Evolutionary conservation across 2,888 invertebrate species (phyloP).

Genomic region (Lycaena phlaeas): DNA sequence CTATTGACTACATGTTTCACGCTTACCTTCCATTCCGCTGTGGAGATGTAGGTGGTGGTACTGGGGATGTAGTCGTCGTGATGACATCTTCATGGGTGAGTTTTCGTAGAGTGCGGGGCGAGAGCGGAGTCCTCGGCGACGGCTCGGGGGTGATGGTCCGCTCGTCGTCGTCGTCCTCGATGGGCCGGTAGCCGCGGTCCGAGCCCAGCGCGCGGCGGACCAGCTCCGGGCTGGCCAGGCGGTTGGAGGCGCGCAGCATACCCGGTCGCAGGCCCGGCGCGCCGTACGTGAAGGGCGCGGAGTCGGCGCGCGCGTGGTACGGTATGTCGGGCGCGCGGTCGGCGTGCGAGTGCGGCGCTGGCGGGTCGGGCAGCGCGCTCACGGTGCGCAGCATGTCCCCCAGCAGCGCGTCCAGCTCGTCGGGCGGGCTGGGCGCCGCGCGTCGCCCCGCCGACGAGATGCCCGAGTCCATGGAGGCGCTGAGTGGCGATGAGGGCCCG

Average conservation of each 20-base stretch:
- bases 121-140: constrained; percentile 40
- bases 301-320: constrained; percentile 92
- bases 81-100: constrained; percentile 55
- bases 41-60: constrained; percentile 35
- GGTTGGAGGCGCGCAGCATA: constrained; percentile 81
- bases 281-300: constrained; percentile 92
- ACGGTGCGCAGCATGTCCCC: constrained; percentile 91
- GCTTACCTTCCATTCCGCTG: constrained; percentile 50
- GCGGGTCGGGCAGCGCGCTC: constrained; percentile 82
- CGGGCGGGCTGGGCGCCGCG: constrained; percentile 67
- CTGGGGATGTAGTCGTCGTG: constrained; percentile 32
- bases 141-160: constrained; percentile 49
- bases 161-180: constrained; percentile 56
- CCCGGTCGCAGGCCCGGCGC: constrained; percentile 72
- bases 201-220: constrained; percentile 80
- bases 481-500: constrained; percentile 78
- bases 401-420: constrained; percentile 87
- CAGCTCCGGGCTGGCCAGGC: constrained; percentile 86
- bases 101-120: constrained; percentile 50
- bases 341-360: constrained; percentile 55
- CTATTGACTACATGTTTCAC: no score
- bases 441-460: constrained; percentile 83
- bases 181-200: constrained; percentile 46
- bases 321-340: constrained; percentile 76
- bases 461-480: constrained; percentile 93